Percentiles rank a stretch among this genome's conserved stretches.
These are phyloP conservation scores for Burhinus bistriatus DNA, from an alignment of 2,113 vertebrate genomes.

Conservation along the genomic window DNA sequence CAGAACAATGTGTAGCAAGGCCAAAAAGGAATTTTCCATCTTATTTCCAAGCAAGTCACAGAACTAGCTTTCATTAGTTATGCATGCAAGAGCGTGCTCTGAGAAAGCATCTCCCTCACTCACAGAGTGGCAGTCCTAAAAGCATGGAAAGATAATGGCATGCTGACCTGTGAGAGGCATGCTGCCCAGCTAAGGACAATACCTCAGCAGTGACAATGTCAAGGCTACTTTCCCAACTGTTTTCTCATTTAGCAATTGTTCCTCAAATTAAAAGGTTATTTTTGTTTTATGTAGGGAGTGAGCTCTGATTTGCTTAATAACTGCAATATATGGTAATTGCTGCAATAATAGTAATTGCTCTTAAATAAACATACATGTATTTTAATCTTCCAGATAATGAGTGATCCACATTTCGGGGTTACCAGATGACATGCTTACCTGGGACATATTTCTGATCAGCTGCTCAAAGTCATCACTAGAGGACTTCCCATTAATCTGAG, in stretches of 20 bases:
- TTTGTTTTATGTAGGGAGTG: not conserved
- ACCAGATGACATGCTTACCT: slow-evolving; percentile 71
- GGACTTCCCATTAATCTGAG: slow-evolving; percentile 76
- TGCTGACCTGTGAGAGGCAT: not conserved
- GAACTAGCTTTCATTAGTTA: not conserved
- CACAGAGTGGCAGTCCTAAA: not conserved
- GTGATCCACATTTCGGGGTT: not conserved
- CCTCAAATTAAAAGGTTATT: not conserved
- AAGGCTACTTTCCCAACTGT: not conserved
- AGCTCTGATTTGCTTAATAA: not conserved
- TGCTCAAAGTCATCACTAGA: slow-evolving; percentile 84
- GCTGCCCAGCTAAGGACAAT: not conserved
- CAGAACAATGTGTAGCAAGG: not conserved
- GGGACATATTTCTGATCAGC: slow-evolving; percentile 88
- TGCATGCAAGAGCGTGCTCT: not conserved
- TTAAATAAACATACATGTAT: not conserved
- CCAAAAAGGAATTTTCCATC: not conserved
- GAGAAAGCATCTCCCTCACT: not conserved
- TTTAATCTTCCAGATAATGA: not conserved
- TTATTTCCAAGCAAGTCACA: not conserved
- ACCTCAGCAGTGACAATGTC: not conserved
- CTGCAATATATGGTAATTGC: not conserved
- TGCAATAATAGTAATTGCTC: not conserved
- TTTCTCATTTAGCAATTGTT: not conserved
- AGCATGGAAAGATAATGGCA: not conserved